Conservation (phyloP, 64 coral and sea anemone species). For the Trachythela sp. region DNA sequence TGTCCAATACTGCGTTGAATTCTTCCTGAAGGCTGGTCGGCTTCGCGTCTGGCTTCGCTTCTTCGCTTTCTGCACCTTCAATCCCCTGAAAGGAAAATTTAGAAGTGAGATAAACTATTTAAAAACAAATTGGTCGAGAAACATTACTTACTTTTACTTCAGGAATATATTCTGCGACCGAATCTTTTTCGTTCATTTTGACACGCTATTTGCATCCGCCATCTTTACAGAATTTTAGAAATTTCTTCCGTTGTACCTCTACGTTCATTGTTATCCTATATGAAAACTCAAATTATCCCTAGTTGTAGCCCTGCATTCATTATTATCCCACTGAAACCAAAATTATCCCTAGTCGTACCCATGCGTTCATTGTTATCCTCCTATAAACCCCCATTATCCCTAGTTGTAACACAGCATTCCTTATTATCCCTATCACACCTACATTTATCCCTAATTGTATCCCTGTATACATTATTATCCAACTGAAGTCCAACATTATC, state of each 20-base stretch:
- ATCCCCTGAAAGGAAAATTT: not conserved
- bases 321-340: no score
- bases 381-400: no score
- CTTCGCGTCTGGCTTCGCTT: not conserved
- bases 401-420: no score
- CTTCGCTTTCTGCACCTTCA: not conserved
- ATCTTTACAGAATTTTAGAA: not conserved
- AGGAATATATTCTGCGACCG: not conserved
- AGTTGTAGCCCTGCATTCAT: no score
- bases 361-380: no score
- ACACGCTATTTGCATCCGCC: not conserved
- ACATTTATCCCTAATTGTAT: no score
- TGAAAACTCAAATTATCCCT: no score
- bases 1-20: not conserved
- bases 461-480: no score
- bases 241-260: not conserved
- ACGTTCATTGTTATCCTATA: not conserved
- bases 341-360: not conserved
- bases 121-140: not conserved
- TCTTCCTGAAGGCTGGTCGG: not conserved
- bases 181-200: not conserved
- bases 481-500: no score
- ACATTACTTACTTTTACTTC: not conserved
- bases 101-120: not conserved
- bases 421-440: no score